Percentiles rank a stretch among this genome's conserved stretches.
Evolutionary conservation across 2,113 vertebrate species (phyloP).

Genomic region (Suricata suricatta): DNA sequence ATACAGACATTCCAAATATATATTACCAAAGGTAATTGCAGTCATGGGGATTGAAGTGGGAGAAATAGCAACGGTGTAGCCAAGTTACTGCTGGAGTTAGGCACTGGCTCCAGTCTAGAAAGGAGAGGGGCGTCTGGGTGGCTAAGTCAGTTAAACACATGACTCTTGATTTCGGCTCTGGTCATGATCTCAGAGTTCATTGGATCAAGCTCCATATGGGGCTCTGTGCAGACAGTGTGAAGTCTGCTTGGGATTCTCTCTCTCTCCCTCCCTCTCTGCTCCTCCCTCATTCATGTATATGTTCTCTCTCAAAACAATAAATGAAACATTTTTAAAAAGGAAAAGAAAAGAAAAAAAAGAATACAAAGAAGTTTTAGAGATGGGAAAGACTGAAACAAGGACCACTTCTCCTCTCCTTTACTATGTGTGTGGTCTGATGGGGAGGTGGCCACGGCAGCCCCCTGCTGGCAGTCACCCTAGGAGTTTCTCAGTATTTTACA

Average conservation of each 20-base stretch:
- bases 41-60: background rate
- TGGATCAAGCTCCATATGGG: too few species aligned
- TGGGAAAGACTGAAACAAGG: background rate
- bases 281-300: too few species aligned
- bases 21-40: background rate
- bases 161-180: too few species aligned
- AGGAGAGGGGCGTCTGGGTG: too few species aligned
- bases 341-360: background rate
- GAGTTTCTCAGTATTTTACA: background rate
- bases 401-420: background rate
- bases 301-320: too few species aligned
- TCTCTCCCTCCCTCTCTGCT: too few species aligned
- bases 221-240: too few species aligned
- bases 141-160: too few species aligned
- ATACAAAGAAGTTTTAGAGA: background rate
- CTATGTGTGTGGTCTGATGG: background rate
- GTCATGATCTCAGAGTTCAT: too few species aligned
- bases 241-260: too few species aligned
- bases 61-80: background rate
- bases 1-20: background rate
- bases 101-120: background rate
- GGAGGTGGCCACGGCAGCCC: fast-evolving
- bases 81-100: background rate
- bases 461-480: background rate
- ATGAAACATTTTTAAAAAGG: background rate